A percentile compares a stretch with the other conserved stretches of the same genome.
phyloP scores from a whole-genome alignment of 2,888 invertebrate species.

The Spisula solida region DNA sequence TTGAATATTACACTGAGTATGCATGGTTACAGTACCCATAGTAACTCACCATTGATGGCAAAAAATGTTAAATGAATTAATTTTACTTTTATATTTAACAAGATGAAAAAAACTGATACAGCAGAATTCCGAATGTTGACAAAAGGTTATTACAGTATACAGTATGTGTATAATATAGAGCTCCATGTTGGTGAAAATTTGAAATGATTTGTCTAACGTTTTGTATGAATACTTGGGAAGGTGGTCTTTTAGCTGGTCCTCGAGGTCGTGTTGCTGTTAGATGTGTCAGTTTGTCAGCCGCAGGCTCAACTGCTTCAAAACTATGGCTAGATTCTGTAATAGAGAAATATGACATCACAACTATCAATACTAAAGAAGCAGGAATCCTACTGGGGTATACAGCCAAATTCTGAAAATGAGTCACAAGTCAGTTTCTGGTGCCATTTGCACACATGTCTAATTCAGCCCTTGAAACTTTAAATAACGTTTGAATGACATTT shows the following conservation, averaged over 20 bases:
- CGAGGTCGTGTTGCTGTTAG: conserved; percentile 88
- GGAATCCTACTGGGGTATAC: too few species aligned
- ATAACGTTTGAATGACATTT: too few species aligned
- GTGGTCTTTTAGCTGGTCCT: conserved; percentile 91
- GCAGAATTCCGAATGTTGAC: background rate
- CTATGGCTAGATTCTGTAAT: conserved; percentile 33
- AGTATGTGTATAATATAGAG: conserved; percentile 39
- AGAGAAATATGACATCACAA: background rate
- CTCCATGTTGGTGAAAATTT: conserved; percentile 70
- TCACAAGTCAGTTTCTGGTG: too few species aligned
- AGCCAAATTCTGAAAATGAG: too few species aligned
- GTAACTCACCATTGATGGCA: background rate
- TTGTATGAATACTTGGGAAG: conserved; percentile 89
- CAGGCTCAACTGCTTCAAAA: conserved; percentile 83
- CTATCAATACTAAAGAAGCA: background rate
- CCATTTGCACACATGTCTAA: too few species aligned
- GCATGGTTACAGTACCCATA: background rate
- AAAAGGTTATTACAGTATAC: background rate
- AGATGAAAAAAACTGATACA: background rate
- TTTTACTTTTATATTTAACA: too few species aligned
- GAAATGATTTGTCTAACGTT: conserved; percentile 78
- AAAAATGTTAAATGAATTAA: too few species aligned
- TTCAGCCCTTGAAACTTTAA: too few species aligned
- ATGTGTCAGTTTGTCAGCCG: conserved; percentile 85
- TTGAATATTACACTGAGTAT: background rate